phyloP scores from a whole-genome alignment of 92 coral and sea anemone genomes.

The Phenganax subtilis region DNA sequence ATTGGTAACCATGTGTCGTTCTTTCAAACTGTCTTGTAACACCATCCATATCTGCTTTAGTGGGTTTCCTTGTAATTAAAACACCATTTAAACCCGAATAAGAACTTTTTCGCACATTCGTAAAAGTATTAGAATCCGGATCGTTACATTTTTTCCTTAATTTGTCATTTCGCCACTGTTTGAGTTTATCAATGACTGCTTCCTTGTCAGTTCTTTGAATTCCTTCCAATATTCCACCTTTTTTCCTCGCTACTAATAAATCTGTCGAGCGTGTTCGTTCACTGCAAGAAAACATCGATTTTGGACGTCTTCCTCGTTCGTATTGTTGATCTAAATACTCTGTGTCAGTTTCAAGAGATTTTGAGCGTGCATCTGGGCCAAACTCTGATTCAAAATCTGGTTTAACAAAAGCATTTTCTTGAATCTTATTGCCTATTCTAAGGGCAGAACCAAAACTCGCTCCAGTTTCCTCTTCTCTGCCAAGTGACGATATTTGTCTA shows the following conservation, averaged over 20 bases:
- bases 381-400: background rate
- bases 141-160: conserved; percentile 7
- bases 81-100: too few relatives aligned
- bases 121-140: too few relatives aligned
- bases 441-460: background rate
- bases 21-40: background rate
- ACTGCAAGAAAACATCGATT: conserved; percentile 56
- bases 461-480: too few relatives aligned
- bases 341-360: background rate
- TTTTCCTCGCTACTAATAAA: conserved; percentile 21
- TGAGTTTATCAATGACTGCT: conserved; percentile 56
- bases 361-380: background rate
- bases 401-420: background rate
- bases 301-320: conserved; percentile 43
- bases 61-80: too few relatives aligned
- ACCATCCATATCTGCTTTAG: background rate
- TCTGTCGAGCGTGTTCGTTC: conserved; percentile 49
- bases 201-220: conserved; percentile 46
- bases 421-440: background rate
- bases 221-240: conserved; percentile 34
- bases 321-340: background rate
- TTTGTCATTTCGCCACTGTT: conserved; percentile 52
- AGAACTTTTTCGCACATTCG: too few relatives aligned
- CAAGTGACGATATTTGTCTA: too few relatives aligned
- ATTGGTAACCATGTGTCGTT: background rate